These are phyloP conservation scores for Probaryconus sp. DNA, from an alignment of 1,140 invertebrate species.

Conservation along the genomic window DNA sequence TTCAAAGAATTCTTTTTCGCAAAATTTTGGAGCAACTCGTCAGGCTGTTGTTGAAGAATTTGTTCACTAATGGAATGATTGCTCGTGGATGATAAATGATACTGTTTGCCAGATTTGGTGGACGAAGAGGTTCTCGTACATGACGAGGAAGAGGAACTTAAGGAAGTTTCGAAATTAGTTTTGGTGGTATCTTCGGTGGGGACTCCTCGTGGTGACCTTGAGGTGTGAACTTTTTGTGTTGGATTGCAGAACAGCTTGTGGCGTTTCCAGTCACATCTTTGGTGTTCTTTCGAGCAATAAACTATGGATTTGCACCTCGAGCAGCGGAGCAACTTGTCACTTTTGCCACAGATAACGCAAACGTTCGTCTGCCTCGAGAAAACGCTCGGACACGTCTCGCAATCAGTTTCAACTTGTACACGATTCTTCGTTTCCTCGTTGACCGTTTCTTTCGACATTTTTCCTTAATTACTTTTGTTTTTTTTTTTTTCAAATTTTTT, in stretches of 20 bases:
- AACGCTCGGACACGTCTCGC: not conserved
- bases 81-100: not conserved
- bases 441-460: not conserved
- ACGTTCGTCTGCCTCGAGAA: not conserved
- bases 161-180: too few species aligned
- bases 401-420: not conserved
- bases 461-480: not conserved
- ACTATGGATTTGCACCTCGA: conserved; percentile 84
- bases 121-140: too few species aligned
- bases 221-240: too few species aligned
- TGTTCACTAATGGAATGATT: not conserved
- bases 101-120: too few species aligned
- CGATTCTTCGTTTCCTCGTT: not conserved
- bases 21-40: conserved; percentile 25
- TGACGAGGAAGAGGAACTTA: too few species aligned
- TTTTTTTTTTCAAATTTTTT: too few species aligned
- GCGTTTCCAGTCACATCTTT: conserved; percentile 85
- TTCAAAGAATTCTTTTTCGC: conserved; percentile 28
- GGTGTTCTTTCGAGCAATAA: conserved; percentile 89
- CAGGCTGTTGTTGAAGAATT: conserved; percentile 9
- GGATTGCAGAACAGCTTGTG: conserved; percentile 79
- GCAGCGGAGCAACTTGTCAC: conserved; percentile 84
- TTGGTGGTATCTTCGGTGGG: conserved; percentile 7
- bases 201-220: too few species aligned
- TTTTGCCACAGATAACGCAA: conserved; percentile 81